These are phyloP conservation scores for Strigamia maritima DNA, from an alignment of 2,888 invertebrate species.

Conservation along the genomic window DNA sequence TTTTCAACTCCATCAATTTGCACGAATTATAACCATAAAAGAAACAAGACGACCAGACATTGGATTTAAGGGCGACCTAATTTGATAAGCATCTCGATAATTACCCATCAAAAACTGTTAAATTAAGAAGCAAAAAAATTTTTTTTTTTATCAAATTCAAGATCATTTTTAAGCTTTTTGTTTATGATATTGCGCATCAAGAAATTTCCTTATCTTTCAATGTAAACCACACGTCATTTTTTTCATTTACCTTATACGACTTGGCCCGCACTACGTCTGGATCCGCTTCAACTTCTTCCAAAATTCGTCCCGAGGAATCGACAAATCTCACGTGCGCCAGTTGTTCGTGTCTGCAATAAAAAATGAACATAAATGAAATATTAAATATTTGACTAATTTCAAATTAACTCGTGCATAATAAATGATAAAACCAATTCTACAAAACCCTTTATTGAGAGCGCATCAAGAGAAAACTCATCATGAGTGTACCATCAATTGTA, in stretches of 20 bases:
- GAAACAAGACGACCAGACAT: background rate
- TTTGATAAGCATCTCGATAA: constrained; percentile 1
- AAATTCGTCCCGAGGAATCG: constrained; percentile 71
- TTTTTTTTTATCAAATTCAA: background rate
- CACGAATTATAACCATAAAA: background rate
- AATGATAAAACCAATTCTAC: no score
- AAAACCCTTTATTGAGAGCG: no score
- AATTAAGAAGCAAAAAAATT: background rate
- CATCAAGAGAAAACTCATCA: background rate
- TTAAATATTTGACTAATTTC: background rate
- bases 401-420: background rate
- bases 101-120: background rate
- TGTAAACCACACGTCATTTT: background rate
- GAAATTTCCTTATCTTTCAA: background rate
- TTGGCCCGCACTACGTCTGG: constrained; percentile 22
- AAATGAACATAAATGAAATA: background rate
- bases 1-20: background rate
- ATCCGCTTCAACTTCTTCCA: constrained; percentile 68
- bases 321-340: constrained; percentile 75
- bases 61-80: background rate
- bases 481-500: no score
- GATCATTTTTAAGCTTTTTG: background rate
- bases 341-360: constrained; percentile 48
- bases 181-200: background rate
- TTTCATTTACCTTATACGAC: constrained; percentile 24